Base-by-base conservation (phyloP, 2,797 vertebrate species). In the Macropodus opercularis region DNA sequence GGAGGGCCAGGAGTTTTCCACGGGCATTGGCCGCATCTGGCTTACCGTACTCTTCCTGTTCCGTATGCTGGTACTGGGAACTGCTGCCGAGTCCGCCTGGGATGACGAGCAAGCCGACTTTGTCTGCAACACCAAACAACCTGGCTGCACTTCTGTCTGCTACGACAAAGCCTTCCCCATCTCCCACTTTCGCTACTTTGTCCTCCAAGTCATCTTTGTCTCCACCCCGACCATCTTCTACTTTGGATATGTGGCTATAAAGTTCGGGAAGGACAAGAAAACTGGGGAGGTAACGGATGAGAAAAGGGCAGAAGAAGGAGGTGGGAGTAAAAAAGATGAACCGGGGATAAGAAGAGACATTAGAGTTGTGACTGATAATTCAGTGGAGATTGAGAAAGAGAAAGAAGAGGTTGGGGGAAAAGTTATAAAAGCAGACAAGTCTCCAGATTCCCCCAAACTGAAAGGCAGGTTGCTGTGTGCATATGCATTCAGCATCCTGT, bases 121-220 rank as follows among this genome's bases (percentile, higher is more conserved):
- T 1, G 51, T 91, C 15, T 95, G 94, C 81, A 94, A 95, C 82
- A 94, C 94, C 1, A 8, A 2, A 2, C 93, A 94, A 61, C 93
- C 93, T 0, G 94, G 94, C 42, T 95, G 94, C 56, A 75, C 84
- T 2, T 49, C 89, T 0, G 93, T 92, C 50, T 95, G 94, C 75
- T 95, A 95, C n/a, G 93, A 95, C 84, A 90, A 79, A 55, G 92
- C 93, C 51, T 95, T 95, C 73, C 94, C 94, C 59, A 91, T 95
- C 70, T 95, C 94, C 4, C 94, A 94, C 85, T 93, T 93, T 67
- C 92, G 94, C 64, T 94, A 92, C 84, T 95, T 94, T 50, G 90
- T 94, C 62, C 87, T 95, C 9, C 94, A 94, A 56, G 83, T 94
- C 66, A 91, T 95, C 76, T 93, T 95, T 0, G 93, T 94, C 59